phyloP scores from a whole-genome alignment of 2,888 invertebrate species.

The Pteria penguin region DNA sequence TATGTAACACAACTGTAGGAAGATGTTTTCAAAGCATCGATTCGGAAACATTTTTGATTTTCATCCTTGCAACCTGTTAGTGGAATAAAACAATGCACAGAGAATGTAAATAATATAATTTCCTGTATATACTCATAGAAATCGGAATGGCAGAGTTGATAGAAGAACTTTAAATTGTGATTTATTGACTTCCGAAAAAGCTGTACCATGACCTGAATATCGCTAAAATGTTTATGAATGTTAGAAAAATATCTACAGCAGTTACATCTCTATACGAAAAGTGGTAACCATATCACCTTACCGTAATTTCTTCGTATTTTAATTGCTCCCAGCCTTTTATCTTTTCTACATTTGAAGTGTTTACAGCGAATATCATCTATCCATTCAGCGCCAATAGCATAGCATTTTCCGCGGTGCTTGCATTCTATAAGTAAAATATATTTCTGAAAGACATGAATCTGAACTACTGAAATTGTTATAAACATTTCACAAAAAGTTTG shows the following conservation, averaged over 20 bases:
- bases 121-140: background rate
- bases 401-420: conserved; percentile 26
- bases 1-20: conserved; percentile 17
- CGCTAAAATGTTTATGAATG: too few species aligned
- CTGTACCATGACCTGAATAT: too few species aligned
- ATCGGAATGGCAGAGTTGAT: too few species aligned
- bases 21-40: background rate
- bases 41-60: conserved; percentile 23
- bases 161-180: too few species aligned
- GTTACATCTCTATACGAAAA: too few species aligned
- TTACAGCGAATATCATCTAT: conserved; percentile 26
- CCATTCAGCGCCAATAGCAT: conserved; percentile 34
- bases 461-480: background rate
- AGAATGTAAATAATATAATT: background rate
- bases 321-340: conserved; percentile 16
- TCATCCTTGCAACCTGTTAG: conserved; percentile 35
- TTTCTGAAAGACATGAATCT: background rate
- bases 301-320: conserved; percentile 5
- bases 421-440: conserved; percentile 13
- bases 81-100: too few species aligned
- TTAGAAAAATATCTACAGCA: too few species aligned
- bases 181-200: too few species aligned
- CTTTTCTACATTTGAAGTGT: conserved; percentile 28
- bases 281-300: too few species aligned
- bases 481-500: too few species aligned